Evolutionary conservation across 2,113 vertebrate species (phyloP), one percentile per base, ranked within the genome.

Genomic region (Colius striatus): DNA sequence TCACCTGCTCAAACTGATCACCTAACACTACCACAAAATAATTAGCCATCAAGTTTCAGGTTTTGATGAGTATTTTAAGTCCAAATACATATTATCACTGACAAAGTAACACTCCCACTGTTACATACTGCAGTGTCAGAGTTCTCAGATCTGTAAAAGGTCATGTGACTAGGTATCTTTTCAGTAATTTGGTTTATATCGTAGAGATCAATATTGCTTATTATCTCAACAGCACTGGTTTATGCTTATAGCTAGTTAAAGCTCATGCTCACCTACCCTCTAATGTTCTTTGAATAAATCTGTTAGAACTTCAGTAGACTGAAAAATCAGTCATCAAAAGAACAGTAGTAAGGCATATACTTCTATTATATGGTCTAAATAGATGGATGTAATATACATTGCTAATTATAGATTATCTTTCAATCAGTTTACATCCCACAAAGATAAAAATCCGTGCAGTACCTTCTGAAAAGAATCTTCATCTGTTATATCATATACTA

Each of bases 391-490:
- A 51, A 41, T 13, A 17, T 2, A 38, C 10, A 70, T 11, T 58
- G 30, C 54, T 72, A 27, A 45, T 25, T 17, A 76, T 17, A 63
- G 14, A 51, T 62, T 29, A 57, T 34, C 16, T 55, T 66, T 54
- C 45, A 22, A 68, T 4, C 38, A 16, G 11, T 80, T 86, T 23
- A 68, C 13, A 65, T 54, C 41, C 75, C 5, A 2, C 13, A 13
- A 16, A 83, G 38, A 26, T 38, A 43, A 76, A 76, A 82, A 60
- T 70, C 11, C 87, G 21, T 9, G 38, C 20, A 89, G 72, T 97
- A 99, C 99, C 99, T 99, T 99, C 96, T 99, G 99, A 89, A 99
- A 99, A 71, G 99, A 99, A 97, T 99, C 99, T 98, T 99, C 99
- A 94, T 99, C 99, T 96, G 99, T 99, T 97, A 99, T 98, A 95